Conservation (phyloP, 2,797 vertebrate genomes). For the Oreochromis grahami region DNA sequence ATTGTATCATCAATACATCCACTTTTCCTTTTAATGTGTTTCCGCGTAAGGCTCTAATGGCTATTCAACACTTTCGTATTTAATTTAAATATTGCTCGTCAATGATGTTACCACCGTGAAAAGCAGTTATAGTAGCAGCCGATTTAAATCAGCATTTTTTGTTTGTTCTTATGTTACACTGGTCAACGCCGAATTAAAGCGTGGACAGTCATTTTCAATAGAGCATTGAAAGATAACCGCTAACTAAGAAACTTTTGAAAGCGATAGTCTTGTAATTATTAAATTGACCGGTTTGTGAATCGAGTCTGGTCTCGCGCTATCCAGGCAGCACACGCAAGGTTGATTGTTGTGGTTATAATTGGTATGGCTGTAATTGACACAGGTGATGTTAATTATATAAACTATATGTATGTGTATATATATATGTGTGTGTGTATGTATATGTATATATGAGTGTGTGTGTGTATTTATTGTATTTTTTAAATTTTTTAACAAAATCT, state of each 20-base stretch:
- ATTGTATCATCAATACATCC: too few relatives aligned
- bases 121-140: not conserved
- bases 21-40: not conserved
- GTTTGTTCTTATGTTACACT: not conserved
- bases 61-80: not conserved
- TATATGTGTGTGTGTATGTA: too few relatives aligned
- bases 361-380: not conserved
- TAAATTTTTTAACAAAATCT: rapidly evolving
- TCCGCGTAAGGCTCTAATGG: not conserved
- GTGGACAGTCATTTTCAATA: not conserved
- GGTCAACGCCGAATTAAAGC: not conserved
- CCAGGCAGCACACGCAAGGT: not conserved
- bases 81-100: not conserved
- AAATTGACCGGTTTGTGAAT: not conserved
- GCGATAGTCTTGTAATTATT: not conserved
- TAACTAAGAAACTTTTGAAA: not conserved
- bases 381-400: not conserved
- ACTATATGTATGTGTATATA: not conserved
- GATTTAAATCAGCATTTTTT: not conserved
- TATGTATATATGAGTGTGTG: rapidly evolving
- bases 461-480: not conserved
- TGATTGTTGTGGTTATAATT: not conserved
- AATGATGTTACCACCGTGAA: not conserved
- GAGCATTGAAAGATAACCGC: not conserved
- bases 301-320: not conserved